Evolutionary conservation across 1,140 invertebrate genomes (phyloP).

Genomic region (Colletes latitarsis): DNA sequence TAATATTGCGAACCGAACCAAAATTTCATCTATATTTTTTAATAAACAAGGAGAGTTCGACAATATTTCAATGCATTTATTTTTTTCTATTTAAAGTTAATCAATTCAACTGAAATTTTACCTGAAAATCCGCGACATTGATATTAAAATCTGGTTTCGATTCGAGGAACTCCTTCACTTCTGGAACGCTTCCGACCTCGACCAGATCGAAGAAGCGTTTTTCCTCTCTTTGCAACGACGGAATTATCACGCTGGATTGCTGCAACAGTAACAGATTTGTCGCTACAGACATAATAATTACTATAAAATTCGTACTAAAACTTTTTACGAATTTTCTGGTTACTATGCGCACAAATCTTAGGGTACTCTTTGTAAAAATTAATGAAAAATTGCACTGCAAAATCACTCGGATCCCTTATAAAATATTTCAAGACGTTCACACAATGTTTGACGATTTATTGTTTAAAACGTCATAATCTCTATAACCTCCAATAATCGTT

Average conservation of each 20-base stretch:
- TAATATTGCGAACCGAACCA: too few species aligned
- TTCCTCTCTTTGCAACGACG: conserved; percentile 78
- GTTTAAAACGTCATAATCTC: background rate
- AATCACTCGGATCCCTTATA: background rate
- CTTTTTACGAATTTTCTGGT: too few species aligned
- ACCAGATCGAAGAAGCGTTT: conserved; percentile 81
- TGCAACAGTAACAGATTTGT: conserved; percentile 32
- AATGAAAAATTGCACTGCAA: background rate
- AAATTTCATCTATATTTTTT: too few species aligned
- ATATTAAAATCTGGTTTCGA: conserved; percentile 78
- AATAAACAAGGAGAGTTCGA: too few species aligned
- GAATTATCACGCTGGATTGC: conserved; percentile 73
- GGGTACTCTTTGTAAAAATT: too few species aligned
- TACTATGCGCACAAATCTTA: too few species aligned
- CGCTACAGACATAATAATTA: background rate
- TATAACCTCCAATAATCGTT: background rate
- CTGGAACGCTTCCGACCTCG: conserved; percentile 68
- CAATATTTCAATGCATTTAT: too few species aligned
- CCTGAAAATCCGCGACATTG: conserved; percentile 81
- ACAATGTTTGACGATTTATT: background rate
- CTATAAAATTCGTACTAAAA: background rate
- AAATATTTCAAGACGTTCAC: background rate
- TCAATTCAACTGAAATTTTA: conserved; percentile 43
- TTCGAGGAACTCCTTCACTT: conserved; percentile 74
- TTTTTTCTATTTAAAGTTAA: too few species aligned